Conservation (phyloP, 2,888 invertebrate species). For the Fragum sueziense region DNA sequence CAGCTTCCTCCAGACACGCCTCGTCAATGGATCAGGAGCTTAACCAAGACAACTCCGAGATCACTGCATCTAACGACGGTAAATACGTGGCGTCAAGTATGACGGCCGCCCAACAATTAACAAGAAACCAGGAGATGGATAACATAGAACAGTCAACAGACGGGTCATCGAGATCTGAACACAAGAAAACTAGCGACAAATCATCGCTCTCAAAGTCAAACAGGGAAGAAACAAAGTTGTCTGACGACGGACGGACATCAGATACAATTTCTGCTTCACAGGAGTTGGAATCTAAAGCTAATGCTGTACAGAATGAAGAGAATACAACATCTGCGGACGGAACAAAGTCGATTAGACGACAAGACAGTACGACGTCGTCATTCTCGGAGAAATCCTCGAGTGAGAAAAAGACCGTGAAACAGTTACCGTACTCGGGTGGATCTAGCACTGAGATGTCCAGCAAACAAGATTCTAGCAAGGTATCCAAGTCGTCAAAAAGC, state of each 20-base stretch:
- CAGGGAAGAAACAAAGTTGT: slow-evolving; percentile 34
- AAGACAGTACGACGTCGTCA: slow-evolving; percentile 31
- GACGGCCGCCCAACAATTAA: slow-evolving; percentile 39
- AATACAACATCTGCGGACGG: slow-evolving; percentile 35
- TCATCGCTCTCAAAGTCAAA: slow-evolving; percentile 40
- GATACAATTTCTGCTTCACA: slow-evolving; percentile 42
- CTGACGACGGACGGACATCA: slow-evolving; percentile 26
- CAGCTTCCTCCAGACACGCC: slow-evolving; percentile 50
- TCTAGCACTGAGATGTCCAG: slow-evolving; percentile 39
- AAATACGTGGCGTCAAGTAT: slow-evolving; percentile 26
- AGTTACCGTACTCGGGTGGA: slow-evolving; percentile 33
- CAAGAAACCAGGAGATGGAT: slow-evolving; percentile 49
- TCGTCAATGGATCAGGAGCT: slow-evolving; percentile 49
- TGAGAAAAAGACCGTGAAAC: slow-evolving; percentile 43
- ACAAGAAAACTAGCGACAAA: slow-evolving; percentile 44
- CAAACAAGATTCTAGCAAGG: slow-evolving; percentile 38
- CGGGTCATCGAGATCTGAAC: slow-evolving; percentile 44
- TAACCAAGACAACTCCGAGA: slow-evolving; percentile 35
- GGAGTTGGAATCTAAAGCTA: slow-evolving; percentile 35
- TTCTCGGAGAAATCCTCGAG: slow-evolving; percentile 34
- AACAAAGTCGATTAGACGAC: slow-evolving; percentile 10
- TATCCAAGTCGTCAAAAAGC: slow-evolving; percentile 37
- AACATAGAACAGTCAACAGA: slow-evolving; percentile 44
- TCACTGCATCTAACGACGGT: slow-evolving; percentile 41
- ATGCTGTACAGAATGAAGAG: slow-evolving; percentile 39